Base-by-base conservation (phyloP, 2,113 vertebrate genomes). In the Conger conger region DNA sequence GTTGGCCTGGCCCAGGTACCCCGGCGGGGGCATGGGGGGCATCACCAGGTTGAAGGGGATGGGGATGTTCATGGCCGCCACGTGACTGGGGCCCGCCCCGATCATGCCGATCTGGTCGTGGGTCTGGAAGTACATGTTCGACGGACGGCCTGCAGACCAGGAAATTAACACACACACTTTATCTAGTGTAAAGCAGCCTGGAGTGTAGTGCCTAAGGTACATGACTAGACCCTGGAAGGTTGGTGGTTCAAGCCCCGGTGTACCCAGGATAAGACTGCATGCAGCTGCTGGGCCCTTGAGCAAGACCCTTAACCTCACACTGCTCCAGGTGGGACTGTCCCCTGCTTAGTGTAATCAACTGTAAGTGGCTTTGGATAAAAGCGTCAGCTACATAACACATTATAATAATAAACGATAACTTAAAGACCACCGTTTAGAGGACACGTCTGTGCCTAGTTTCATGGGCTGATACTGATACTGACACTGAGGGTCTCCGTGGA, bases 51-150 rank as follows among this genome's bases (percentile, higher is more conserved):
- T 99, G 93, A 99, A 99, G 0, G 98, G 98, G 87, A 99, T 99
- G 23, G 98, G 98, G 79, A 99, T 95, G 94, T 99, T 99, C 97
- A 99, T 97, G 11, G 98, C 96, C 0, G 96, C 95, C 92, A 99
- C 96, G 0, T 97, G 98, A 92, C 96, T 95, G 35, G 97, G 97
- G 5, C 97, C 97, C 0, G 97, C 95, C 0, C 98, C 97, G 80
- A 99, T 99, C 98, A 99, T 98, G 84, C 98, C 98, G 0, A 99
- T 98, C 95, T 99, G 98, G 94, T 99, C 98, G 0, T 99, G 98
- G 9, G 98, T 99, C 86, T 99, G 98, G 93, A 99, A 99, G 93
- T 99, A 99, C 98, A 99, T 97, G 93, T 95, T 99, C 15, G 97
- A 97, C 0, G 97, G 97, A 45, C 98, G 98, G 0, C 97, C 97